Percentiles rank a stretch among this genome's conserved stretches.
These are phyloP conservation scores for Mohoua ochrocephala DNA, from an alignment of 2,113 vertebrate genomes.

Conservation along the genomic window DNA sequence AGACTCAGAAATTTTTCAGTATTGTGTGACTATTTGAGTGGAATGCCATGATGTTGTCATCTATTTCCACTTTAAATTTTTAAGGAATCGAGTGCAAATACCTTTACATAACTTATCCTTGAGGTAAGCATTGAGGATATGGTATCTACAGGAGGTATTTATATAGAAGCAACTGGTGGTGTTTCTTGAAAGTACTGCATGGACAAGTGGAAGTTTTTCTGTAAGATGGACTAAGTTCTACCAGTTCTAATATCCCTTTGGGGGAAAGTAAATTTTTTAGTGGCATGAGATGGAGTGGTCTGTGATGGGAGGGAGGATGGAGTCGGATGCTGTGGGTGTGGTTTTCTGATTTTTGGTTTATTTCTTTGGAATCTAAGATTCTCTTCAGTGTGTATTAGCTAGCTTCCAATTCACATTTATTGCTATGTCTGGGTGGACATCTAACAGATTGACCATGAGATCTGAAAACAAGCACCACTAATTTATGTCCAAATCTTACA, in stretches of 20 bases:
- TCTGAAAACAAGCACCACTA: not conserved
- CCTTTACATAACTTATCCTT: not conserved
- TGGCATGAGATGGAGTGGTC: not conserved
- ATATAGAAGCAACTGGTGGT: not conserved
- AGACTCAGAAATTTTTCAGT: not conserved
- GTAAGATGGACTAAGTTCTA: not conserved
- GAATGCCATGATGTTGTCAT: not conserved
- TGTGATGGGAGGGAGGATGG: not conserved
- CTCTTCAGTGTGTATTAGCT: not conserved
- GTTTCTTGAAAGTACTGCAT: not conserved
- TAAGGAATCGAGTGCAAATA: constrained; percentile 21
- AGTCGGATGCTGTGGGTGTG: not conserved
- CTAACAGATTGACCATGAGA: not conserved
- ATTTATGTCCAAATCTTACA: not conserved
- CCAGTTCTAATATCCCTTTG: not conserved
- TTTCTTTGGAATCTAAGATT: not conserved
- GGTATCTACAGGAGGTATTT: not conserved
- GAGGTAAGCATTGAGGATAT: not conserved
- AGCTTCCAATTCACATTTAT: not conserved
- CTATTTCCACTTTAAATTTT: constrained; percentile 28
- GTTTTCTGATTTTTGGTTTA: not conserved
- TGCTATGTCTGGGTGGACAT: not conserved
- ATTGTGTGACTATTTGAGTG: not conserved
- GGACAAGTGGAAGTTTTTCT: not conserved
- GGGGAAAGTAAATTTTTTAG: not conserved